A percentile compares a stretch with the other conserved stretches of the same genome.
Evolutionary conservation across 1,140 invertebrate genomes (phyloP).

Genomic region (Oscheius sp.): DNA sequence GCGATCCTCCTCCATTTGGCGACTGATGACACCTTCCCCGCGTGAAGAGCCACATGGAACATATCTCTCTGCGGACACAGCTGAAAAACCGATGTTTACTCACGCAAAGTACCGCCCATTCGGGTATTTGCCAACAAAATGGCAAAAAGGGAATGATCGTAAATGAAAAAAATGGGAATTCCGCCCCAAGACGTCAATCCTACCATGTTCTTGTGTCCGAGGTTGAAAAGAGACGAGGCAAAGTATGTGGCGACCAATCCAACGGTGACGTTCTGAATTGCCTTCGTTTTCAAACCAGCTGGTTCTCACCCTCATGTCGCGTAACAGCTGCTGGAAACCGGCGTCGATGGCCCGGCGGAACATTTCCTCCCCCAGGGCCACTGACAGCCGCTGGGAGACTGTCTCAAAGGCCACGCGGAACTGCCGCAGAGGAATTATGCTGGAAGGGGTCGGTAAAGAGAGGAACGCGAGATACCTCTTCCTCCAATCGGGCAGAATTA

Average conservation of each 20-base stretch:
- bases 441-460: not conserved
- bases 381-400: not conserved
- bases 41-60: not conserved
- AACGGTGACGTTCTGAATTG: not conserved
- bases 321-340: not conserved
- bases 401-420: not conserved
- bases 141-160: too few species aligned
- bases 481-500: not conserved
- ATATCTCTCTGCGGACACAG: not conserved
- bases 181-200: too few species aligned
- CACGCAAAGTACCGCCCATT: not conserved
- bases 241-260: not conserved
- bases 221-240: not conserved
- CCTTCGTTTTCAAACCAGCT: too few species aligned
- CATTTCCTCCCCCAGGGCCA: too few species aligned
- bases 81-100: not conserved
- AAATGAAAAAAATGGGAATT: too few species aligned
- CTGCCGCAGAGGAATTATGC: not conserved
- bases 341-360: not conserved
- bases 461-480: not conserved
- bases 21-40: not conserved
- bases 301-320: not conserved
- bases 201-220: too few species aligned
- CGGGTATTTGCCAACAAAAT: too few species aligned
- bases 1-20: not conserved